Evolutionary conservation across 1,140 invertebrate species (phyloP).

Genomic region (Mactra quadrangularis): DNA sequence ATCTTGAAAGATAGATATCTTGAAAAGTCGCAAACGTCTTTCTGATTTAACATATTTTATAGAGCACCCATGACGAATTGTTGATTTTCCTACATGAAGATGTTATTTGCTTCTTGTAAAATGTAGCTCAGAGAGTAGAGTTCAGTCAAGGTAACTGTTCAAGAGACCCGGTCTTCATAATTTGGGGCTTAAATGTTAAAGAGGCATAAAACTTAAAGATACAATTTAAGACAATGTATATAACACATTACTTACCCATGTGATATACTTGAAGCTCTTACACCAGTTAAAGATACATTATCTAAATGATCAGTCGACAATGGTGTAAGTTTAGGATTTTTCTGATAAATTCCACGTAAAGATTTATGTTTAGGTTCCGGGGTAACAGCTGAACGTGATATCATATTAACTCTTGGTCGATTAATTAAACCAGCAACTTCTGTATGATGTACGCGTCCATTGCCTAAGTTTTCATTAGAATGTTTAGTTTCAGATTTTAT

Average conservation of each 20-base stretch:
- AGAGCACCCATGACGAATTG: too few species aligned
- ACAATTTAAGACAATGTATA: too few species aligned
- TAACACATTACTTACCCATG: constrained; percentile 41
- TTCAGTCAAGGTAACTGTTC: too few species aligned
- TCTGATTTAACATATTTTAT: too few species aligned
- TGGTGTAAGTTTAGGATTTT: constrained; percentile 47
- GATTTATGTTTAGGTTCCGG: constrained; percentile 43
- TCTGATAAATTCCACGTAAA: constrained; percentile 43
- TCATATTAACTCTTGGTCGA: constrained; percentile 3
- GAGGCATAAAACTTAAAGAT: too few species aligned
- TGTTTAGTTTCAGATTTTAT: background rate
- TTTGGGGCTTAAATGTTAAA: too few species aligned
- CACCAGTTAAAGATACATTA: constrained; percentile 40
- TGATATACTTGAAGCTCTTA: background rate
- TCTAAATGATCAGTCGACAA: constrained; percentile 54
- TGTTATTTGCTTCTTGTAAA: too few species aligned
- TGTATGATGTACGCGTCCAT: background rate
- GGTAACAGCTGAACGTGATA: constrained; percentile 12
- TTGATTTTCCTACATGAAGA: too few species aligned
- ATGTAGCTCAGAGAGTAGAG: too few species aligned
- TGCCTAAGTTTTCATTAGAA: background rate
- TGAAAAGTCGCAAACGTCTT: too few species aligned
- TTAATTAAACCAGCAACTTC: constrained; percentile 1
- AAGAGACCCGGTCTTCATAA: too few species aligned
- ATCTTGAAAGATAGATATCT: too few species aligned